These are phyloP conservation scores for Mobula hypostoma DNA, from an alignment of 2,113 vertebrate genomes.

Conservation along the genomic window DNA sequence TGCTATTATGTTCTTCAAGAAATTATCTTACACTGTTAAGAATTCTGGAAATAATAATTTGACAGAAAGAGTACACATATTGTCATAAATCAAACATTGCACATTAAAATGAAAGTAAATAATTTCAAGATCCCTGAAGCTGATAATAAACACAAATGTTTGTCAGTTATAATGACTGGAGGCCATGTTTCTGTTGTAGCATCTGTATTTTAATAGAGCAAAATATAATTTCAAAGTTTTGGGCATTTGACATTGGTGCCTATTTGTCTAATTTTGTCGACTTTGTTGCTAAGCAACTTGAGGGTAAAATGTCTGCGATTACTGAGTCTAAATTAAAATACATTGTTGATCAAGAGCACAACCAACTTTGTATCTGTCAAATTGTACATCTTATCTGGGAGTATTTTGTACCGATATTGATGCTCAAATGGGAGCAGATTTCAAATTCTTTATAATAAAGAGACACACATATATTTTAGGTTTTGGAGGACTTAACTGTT, in stretches of 20 bases:
- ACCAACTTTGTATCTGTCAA: neutral
- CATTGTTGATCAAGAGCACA: neutral
- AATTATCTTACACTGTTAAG: neutral
- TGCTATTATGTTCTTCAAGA: neutral
- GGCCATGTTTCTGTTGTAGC: neutral
- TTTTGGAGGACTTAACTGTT: neutral
- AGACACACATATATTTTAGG: neutral
- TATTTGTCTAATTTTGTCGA: neutral
- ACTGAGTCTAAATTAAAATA: neutral
- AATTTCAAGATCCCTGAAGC: neutral
- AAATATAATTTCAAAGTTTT: neutral
- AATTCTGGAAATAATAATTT: neutral
- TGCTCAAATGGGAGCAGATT: neutral
- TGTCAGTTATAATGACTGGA: neutral
- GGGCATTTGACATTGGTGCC: neutral
- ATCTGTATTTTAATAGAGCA: neutral
- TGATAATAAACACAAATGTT: conserved; percentile 4
- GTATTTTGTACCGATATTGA: neutral
- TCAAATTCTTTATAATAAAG: neutral
- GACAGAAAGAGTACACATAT: neutral
- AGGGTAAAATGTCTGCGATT: neutral
- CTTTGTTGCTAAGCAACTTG: neutral
- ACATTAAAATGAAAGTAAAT: neutral
- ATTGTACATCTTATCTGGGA: neutral
- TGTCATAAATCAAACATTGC: neutral